A percentile compares a stretch with the other conserved stretches of the same genome.
Evolutionary conservation across 2,797 vertebrate species (phyloP).

Genomic region (Synaphobranchus kaupii): DNA sequence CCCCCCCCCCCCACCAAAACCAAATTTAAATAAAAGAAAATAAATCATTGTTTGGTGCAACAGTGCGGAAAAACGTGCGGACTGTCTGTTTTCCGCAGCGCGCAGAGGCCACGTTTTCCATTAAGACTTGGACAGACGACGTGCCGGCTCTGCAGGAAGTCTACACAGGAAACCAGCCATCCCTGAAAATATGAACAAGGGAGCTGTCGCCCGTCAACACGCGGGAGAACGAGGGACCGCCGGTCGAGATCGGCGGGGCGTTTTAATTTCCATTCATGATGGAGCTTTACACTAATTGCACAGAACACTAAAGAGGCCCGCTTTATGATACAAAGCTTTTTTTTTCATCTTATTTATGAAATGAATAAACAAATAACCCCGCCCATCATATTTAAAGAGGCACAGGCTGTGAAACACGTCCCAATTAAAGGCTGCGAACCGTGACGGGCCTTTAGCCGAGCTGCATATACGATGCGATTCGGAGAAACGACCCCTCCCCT

Average conservation of each 20-base stretch:
- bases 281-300: conserved; percentile 62
- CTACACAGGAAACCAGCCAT: neutral
- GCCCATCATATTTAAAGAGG: conserved; percentile 65
- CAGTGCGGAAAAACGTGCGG: neutral
- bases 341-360: conserved; percentile 47
- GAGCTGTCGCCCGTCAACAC: conserved; percentile 46
- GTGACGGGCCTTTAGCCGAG: conserved; percentile 47
- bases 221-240: neutral
- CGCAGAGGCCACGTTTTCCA: conserved; percentile 26
- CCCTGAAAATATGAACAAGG: conserved; percentile 21
- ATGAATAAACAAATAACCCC: conserved; percentile 50
- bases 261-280: conserved; percentile 57
- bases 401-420: conserved; percentile 57
- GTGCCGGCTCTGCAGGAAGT: conserved; percentile 23
- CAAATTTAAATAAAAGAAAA: neutral
- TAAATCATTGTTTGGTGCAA: conserved; percentile 23
- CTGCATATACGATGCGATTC: conserved; percentile 50
- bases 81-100: neutral
- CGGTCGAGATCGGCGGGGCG: conserved; percentile 45
- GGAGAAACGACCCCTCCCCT: conserved; percentile 7
- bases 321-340: conserved; percentile 55
- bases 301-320: conserved; percentile 60
- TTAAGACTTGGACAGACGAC: conserved; percentile 45
- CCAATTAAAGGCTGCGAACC: conserved; percentile 70
- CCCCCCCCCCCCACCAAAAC: neutral